Evolutionary conservation across 2,113 vertebrate species (phyloP), one percentile per base, ranked within the genome.

Genomic region (Egretta garzetta): DNA sequence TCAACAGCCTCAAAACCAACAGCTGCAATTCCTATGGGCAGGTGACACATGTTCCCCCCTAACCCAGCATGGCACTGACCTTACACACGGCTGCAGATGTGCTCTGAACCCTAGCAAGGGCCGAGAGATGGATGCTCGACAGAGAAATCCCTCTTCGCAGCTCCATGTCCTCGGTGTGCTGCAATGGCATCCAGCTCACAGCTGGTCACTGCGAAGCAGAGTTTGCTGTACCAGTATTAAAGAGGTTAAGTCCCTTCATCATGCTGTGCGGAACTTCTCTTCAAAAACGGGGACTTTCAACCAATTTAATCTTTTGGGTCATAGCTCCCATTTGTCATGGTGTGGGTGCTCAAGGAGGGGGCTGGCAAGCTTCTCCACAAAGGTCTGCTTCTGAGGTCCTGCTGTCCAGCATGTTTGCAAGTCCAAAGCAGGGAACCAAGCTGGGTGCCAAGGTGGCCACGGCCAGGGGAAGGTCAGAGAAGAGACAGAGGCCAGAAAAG

Each of bases 61-160:
- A 45, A 63, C 24, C 16, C 41, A 14, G 4, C 1, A 5, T 1
- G 37, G 30, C 10, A 4, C 59, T 52, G 74, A 6, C 26, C 6
- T 63, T 8, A 26, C 33, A 41, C 26, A 12, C 28, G 43, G 3
- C 5, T 5, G 37, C 24, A 21, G 12, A 33, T 0, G 0, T 4
- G 30, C 74, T 41, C 41, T 45, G 73, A 72, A 41, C 23, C 21
- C 37, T 27, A 27, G 3, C 33, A 32, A 62, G 20, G 13, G 33
- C 59, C 21, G 26, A 67, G 12, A 24, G 9, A 27, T 24, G 33
- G 9, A 49, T 49, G 22, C 30, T 9, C 18, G 32, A 37, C 41
- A 0, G 0, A 53, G 52, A 75, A 79, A 77, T 22, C 23, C 30
- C 35, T 60, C 45, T 4, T 9, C 0, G 0, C n/a, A 53, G 10